phyloP scores from a whole-genome alignment of 2,888 invertebrate genomes.

The Minunthozetes semirufus region DNA sequence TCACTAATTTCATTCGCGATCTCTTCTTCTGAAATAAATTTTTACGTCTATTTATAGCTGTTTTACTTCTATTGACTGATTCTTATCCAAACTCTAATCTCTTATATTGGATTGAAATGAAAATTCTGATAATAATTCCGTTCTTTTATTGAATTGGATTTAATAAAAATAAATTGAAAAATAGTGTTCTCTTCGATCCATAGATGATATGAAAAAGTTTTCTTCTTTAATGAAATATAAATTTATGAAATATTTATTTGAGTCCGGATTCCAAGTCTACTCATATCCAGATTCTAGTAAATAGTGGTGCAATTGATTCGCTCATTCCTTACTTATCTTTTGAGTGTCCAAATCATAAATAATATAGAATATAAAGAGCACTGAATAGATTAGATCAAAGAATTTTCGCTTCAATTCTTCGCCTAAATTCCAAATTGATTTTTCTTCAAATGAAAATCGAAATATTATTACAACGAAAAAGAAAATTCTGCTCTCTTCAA shows the following conservation, averaged over 20 bases:
- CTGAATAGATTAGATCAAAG: constrained; percentile 21
- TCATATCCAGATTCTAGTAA: not conserved
- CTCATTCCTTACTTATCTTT: not conserved
- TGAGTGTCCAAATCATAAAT: constrained; percentile 18
- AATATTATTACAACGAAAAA: not conserved
- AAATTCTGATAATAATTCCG: not conserved
- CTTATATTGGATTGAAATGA: not conserved
- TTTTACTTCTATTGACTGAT: not conserved
- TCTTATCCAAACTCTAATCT: not conserved
- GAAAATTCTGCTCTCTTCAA: not conserved
- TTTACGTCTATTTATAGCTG: not conserved
- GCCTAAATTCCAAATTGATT: not conserved
- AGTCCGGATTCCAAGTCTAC: not conserved
- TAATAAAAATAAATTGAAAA: not conserved
- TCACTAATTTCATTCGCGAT: not conserved
- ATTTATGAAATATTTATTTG: constrained; percentile 13
- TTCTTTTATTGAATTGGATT: not conserved
- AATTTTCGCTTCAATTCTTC: constrained; percentile 16
- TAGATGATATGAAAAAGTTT: not conserved
- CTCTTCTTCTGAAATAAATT: too few relatives aligned
- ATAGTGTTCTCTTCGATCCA: not conserved
- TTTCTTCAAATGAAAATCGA: constrained; percentile 9
- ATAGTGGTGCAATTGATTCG: not conserved
- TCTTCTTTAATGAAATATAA: not conserved
- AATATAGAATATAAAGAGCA: not conserved